Conservation (phyloP, 1,140 invertebrate genomes). For the Apis mellifera region DNA sequence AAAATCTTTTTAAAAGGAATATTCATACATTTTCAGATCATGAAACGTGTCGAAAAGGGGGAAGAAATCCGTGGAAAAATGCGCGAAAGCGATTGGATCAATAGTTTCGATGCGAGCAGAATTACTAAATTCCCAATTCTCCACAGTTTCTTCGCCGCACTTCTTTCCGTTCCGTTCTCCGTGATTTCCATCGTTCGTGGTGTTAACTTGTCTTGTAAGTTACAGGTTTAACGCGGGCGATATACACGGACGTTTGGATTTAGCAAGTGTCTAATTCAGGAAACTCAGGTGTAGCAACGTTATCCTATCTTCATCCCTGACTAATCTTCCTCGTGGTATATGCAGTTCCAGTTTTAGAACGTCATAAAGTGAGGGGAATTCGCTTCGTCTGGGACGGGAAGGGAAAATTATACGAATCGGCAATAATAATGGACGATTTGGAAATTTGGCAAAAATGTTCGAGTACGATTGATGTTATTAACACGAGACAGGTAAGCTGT, state of each 20-base stretch:
- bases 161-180: neutral
- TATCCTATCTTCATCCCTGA: neutral
- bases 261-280: neutral
- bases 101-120: neutral
- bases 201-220: conserved; percentile 4
- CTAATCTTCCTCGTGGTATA: neutral
- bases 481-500: conserved; percentile 1
- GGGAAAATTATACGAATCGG: neutral
- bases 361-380: neutral
- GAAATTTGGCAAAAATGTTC: neutral
- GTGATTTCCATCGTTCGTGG: neutral
- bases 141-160: too few species aligned
- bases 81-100: too few species aligned
- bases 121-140: neutral
- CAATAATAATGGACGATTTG: too few species aligned
- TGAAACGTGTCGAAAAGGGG: too few species aligned
- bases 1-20: too few species aligned
- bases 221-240: neutral
- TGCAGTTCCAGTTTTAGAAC: neutral
- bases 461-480: neutral
- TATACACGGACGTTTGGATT: neutral
- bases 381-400: neutral
- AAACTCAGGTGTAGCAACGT: neutral
- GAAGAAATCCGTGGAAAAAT: too few species aligned
- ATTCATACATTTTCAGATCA: too few species aligned